Conservation (phyloP, 2,113 vertebrate genomes). For the Tetrao urogallus region DNA sequence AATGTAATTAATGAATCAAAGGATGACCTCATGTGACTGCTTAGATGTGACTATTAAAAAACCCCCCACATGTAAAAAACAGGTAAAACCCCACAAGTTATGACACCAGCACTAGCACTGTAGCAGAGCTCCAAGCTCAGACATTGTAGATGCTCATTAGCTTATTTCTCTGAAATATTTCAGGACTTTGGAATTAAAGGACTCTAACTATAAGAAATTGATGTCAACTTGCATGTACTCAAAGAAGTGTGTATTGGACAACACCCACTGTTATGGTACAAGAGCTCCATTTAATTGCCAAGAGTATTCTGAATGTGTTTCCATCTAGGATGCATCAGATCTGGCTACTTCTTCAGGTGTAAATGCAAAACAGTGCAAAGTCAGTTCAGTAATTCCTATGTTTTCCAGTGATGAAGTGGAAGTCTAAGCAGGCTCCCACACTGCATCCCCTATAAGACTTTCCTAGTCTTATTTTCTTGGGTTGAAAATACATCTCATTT, state of each 20-base stretch:
- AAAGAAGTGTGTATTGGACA: neutral
- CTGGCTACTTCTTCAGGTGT: neutral
- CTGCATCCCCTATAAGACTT: neutral
- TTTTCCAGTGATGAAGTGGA: rapidly evolving
- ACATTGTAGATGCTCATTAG: no score
- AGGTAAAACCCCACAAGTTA: neutral
- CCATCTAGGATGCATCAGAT: neutral
- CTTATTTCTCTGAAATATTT: neutral
- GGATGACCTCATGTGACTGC: neutral
- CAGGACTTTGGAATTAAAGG: neutral
- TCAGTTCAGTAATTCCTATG: neutral
- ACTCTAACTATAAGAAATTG: neutral
- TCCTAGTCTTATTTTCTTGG: neutral
- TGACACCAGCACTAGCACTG: neutral
- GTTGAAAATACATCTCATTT: neutral
- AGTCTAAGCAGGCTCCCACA: neutral
- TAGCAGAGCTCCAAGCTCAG: neutral
- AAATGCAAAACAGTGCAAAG: neutral
- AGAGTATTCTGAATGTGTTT: neutral
- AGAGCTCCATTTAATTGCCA: neutral
- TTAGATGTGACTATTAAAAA: neutral
- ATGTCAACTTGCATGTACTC: neutral
- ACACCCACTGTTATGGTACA: neutral
- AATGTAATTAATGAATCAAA: neutral
- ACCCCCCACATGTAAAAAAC: neutral